Evolutionary conservation across 2,113 vertebrate species (phyloP), one percentile per base, ranked within the genome.

Genomic region (Bagarius yarrelli): DNA sequence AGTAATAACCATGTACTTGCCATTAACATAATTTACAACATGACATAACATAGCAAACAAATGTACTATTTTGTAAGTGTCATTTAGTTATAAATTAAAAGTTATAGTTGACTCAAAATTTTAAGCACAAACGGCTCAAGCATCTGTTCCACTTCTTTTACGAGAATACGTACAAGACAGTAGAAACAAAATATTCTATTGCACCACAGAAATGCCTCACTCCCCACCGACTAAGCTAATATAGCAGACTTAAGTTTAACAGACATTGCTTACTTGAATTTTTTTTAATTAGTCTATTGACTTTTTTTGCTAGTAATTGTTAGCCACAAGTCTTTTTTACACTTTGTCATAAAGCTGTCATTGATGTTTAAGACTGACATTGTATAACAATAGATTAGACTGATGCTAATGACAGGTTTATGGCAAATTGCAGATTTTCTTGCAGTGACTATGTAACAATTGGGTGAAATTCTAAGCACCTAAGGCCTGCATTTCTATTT

Each of bases 151-250:
- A 74, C 55, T 56, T 69, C 66, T 61, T 40, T 55, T 72, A 47
- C 14, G n/a, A 71, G 30, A 23, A 52, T 50, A 56, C 79, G 50
- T 14, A 64, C n/a, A 40, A 50, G 30, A 77, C 47, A 79, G 30
- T 32, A 81, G 13, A 79, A 40, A 78, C 70, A 72, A 30, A 50
- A 82, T 53, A 76, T 27, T 30, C 53, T 55, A 63, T 50, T 79
- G 47, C 19, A 79, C 52, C 70, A 47, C 32, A 72, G 72, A 60
- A 81, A 55, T 44, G 21, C 5, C 53, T 78, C 36, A 44, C 50
- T 63, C 30, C 71, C 40, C 32, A 52, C n/a, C 44, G 27, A 69
- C 32, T 47, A 82, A 71, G 69, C 18, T 72, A 40, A 72, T 32
- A 50, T 27, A 72, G 44, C 40, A 76, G 71, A 60, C 77, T 47